These are phyloP conservation scores for Gadus chalcogrammus DNA, from an alignment of 2,113 vertebrate species.

Conservation along the genomic window DNA sequence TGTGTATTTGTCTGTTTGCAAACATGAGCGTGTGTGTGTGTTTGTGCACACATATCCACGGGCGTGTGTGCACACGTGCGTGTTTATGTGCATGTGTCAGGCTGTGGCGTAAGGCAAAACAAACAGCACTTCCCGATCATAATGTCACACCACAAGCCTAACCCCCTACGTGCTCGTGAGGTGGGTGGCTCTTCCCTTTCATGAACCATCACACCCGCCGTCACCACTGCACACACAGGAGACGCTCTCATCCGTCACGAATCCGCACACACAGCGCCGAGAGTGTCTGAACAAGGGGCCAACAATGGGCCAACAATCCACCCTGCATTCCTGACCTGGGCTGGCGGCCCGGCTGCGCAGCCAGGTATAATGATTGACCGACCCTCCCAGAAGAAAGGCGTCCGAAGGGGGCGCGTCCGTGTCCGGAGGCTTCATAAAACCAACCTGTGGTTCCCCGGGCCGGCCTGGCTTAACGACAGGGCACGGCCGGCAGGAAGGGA, in stretches of 20 bases:
- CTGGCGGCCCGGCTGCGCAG: slow-evolving; percentile 53
- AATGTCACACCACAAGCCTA: too few species aligned
- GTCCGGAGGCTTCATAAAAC: slow-evolving; percentile 59
- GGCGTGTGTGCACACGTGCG: too few species aligned
- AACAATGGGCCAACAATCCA: slow-evolving; percentile 69
- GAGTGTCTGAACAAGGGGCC: slow-evolving; percentile 41
- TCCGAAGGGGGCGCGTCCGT: slow-evolving; percentile 37
- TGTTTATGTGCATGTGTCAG: too few species aligned
- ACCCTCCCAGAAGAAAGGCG: slow-evolving; percentile 42
- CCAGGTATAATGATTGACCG: slow-evolving; percentile 68
- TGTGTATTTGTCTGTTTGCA: too few species aligned
- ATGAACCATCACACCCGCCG: too few species aligned
- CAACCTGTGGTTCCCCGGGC: slow-evolving; percentile 47
- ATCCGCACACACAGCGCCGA: slow-evolving; percentile 31
- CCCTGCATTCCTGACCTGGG: slow-evolving; percentile 57
- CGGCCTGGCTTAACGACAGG: slow-evolving; percentile 53
- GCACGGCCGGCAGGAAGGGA: slow-evolving; percentile 32
- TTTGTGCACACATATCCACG: not conserved
- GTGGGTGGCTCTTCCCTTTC: too few species aligned
- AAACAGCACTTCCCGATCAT: too few species aligned
- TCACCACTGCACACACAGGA: too few species aligned
- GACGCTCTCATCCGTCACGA: slow-evolving; percentile 1
- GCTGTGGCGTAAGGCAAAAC: too few species aligned
- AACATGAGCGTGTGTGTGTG: too few species aligned
- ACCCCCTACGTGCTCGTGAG: too few species aligned